phyloP scores from a whole-genome alignment of 1,140 invertebrate genomes.

The Steinernema feltiae region DNA sequence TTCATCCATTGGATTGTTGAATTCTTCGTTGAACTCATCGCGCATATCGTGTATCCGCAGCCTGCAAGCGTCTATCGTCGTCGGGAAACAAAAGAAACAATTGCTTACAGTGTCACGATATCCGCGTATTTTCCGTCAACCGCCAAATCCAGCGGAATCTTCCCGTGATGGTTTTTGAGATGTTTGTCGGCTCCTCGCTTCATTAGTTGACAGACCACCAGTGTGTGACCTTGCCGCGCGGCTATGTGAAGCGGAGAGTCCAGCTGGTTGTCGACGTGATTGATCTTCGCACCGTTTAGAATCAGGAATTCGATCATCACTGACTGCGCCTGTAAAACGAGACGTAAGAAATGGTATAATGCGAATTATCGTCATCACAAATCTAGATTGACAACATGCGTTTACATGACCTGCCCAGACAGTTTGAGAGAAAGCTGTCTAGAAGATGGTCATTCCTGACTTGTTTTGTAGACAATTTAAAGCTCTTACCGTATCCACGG shows the following conservation, averaged over 20 bases:
- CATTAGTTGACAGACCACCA: conserved; percentile 76
- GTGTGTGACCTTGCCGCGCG: conserved; percentile 68
- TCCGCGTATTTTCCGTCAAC: conserved; percentile 51
- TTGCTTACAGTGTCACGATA: conserved; percentile 56
- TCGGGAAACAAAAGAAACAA: no score
- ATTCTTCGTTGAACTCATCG: conserved; percentile 53
- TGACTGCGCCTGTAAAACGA: conserved; percentile 72
- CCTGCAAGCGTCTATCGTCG: no score
- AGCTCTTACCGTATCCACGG: conserved; percentile 43
- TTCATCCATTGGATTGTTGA: conserved; percentile 46
- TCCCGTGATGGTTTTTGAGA: conserved; percentile 42
- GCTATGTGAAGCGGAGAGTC: conserved; percentile 84
- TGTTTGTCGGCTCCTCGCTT: conserved; percentile 75
- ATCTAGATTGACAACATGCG: no score
- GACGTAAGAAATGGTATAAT: conserved; percentile 16
- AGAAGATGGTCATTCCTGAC: no score
- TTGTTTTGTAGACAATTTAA: no score
- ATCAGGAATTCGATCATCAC: conserved; percentile 87
- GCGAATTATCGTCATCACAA: no score
- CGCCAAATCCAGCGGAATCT: conserved; percentile 53
- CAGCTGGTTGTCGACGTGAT: conserved; percentile 72
- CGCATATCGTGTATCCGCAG: conserved; percentile 52
- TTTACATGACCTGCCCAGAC: no score
- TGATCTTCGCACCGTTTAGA: conserved; percentile 81
- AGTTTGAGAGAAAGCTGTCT: no score